Evolutionary conservation across 1,140 invertebrate genomes (phyloP).

Genomic region (Drosophila bocqueti): DNA sequence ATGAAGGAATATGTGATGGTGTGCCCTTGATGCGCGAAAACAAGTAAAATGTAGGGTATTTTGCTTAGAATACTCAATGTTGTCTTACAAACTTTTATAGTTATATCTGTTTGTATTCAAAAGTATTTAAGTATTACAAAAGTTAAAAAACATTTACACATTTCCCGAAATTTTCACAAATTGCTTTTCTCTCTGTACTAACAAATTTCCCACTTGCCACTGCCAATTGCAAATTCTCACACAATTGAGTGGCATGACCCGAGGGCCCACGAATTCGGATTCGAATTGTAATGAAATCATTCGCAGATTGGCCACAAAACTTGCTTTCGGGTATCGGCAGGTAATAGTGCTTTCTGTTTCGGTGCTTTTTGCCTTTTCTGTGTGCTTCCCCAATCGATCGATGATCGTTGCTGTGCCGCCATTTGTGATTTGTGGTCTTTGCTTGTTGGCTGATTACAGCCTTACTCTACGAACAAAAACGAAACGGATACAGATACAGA

Average conservation of each 20-base stretch:
- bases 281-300: constrained; percentile 78
- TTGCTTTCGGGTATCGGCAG: constrained; percentile 47
- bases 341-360: constrained; percentile 6
- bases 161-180: no score
- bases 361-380: neutral
- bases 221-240: constrained; percentile 52
- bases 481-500: constrained; percentile 61
- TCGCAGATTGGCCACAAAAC: constrained; percentile 51
- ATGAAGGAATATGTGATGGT: neutral
- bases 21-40: neutral
- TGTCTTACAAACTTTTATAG: neutral
- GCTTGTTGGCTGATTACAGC: constrained; percentile 69
- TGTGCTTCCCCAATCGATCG: constrained; percentile 22
- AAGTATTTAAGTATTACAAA: neutral
- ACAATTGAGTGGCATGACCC: constrained; percentile 51
- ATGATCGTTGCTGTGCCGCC: constrained; percentile 48
- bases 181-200: constrained; percentile 9
- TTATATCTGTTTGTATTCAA: neutral
- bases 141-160: neutral
- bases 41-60: neutral
- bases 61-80: no score
- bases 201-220: constrained; percentile 30
- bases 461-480: constrained; percentile 43
- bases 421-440: constrained; percentile 72
- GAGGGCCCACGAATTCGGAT: constrained; percentile 57